Conservation (phyloP, 2,113 vertebrate genomes). For the Jaculus jaculus region DNA sequence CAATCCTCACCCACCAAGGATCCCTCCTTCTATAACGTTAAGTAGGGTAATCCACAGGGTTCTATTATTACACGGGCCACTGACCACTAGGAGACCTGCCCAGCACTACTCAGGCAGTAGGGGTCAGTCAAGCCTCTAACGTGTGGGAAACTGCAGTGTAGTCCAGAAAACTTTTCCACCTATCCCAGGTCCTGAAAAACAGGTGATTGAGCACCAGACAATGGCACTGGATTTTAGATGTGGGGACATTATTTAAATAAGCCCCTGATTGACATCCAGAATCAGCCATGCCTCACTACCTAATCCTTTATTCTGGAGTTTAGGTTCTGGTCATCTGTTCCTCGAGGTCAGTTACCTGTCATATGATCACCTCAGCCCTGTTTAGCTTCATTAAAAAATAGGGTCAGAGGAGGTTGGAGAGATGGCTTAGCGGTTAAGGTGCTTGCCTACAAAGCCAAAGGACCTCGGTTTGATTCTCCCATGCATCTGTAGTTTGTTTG, state of each 20-base stretch:
- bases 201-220: neutral
- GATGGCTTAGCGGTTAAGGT: too few species aligned
- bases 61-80: neutral
- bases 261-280: neutral
- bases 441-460: too few species aligned
- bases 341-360: neutral
- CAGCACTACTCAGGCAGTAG: neutral
- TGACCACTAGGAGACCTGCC: neutral
- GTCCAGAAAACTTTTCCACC: neutral
- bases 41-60: neutral
- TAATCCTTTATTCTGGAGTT: neutral
- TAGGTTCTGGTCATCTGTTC: neutral
- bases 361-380: neutral
- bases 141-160: neutral
- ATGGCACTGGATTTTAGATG: neutral
- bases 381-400: neutral
- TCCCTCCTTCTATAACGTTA: neutral
- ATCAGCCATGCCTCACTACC: neutral
- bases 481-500: too few species aligned
- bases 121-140: neutral
- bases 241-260: neutral
- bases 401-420: too few species aligned
- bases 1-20: neutral
- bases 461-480: too few species aligned
- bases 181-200: neutral